Percentiles rank a stretch among this genome's conserved stretches.
Evolutionary conservation across 2,113 vertebrate genomes (phyloP).

Genomic region (Oryctolagus cuniculus): DNA sequence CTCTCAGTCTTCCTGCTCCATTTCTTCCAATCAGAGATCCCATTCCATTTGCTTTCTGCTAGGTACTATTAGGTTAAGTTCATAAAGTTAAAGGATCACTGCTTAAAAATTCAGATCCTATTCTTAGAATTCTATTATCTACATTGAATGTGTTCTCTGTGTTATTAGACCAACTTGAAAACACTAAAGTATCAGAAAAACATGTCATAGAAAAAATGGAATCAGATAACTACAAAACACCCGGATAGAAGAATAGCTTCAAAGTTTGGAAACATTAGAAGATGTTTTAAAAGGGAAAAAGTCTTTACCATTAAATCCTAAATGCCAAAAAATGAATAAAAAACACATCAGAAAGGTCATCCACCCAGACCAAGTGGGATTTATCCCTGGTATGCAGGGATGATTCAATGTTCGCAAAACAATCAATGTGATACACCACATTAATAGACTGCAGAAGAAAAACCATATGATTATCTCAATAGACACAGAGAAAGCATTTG

Average conservation of each 20-base stretch:
- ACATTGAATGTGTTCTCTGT: too few relatives aligned
- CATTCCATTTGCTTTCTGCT: not conserved
- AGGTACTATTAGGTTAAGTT: not conserved
- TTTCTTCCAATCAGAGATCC: not conserved
- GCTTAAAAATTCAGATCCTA: slow-evolving; percentile 22
- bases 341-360: too few relatives aligned
- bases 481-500: too few relatives aligned
- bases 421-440: too few relatives aligned
- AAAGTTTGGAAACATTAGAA: not conserved
- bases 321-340: not conserved
- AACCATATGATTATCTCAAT: too few relatives aligned
- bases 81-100: not conserved
- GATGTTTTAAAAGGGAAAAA: not conserved
- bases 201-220: not conserved
- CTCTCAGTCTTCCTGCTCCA: not conserved
- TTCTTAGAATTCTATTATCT: too few relatives aligned
- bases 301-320: slow-evolving; percentile 22
- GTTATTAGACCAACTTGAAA: too few relatives aligned
- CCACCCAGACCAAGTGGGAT: too few relatives aligned
- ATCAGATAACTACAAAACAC: slow-evolving; percentile 6
- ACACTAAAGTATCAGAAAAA: too few relatives aligned
- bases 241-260: not conserved
- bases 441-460: too few relatives aligned
- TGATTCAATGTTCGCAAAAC: too few relatives aligned
- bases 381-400: too few relatives aligned